Base-by-base conservation (phyloP, 2,888 invertebrate species). In the Tetheella fluctuosa region DNA sequence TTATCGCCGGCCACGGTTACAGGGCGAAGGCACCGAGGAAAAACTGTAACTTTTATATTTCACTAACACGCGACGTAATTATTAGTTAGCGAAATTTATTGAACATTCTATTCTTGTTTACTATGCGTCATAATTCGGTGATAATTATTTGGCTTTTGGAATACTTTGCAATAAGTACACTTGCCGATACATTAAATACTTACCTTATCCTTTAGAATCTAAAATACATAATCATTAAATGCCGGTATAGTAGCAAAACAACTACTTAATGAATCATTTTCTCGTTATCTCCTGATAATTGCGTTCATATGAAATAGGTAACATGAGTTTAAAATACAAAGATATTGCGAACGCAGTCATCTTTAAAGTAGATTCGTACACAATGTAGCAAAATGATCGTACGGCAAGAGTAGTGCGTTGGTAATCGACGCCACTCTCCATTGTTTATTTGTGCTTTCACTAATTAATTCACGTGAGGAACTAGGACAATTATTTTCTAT, bases 391-490 rank as follows among this genome's bases (percentile, higher is more conserved):
- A 25, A 25, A 25, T 25, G 25, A 25, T 25, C 2, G 25, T 25
- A 25, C 2, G 25, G 25, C 25, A n/a, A n/a, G n/a, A 42, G 20
- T 20, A 20, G 1, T 1, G 5, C 2, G 17, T 20, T 20, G 7
- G 17, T 48, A 48, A 3, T 10, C n/a, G 48, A 20, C 48, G 17
- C 48, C 48, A 48, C 20, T 42, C 42, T 8, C 48, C 48, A 20
- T 48, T 48, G 48, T 48, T 42, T 42, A 2, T 15, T 17, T n/a
- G 17, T n/a, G 20, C 48, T 48, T 48, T 48, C 48, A 48, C 17
- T 20, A 54, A 54, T 59, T 54, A 53, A 53, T 53, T 53, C 25
- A 59, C 20, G 25, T 54, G 53, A 28, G 37, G 6, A 37, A 39
- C 7, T 37, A 23, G 39, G 39, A 53, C 34, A 37, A 23, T 17